These are phyloP conservation scores for Calliopum simillimum DNA, from an alignment of 2,888 invertebrate genomes.

Conservation along the genomic window DNA sequence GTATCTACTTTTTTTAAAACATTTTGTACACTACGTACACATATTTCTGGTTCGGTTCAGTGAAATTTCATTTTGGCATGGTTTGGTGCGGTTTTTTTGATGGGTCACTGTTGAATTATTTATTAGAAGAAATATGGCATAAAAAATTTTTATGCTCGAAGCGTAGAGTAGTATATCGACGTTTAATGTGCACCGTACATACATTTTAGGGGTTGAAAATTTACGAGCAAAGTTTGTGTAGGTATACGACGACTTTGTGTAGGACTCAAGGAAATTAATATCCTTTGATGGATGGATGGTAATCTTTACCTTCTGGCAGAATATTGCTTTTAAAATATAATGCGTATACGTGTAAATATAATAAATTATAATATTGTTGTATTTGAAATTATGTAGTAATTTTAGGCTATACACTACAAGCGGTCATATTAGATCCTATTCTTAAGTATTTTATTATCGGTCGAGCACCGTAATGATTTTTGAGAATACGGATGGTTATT, in stretches of 20 bases:
- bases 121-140: constrained; percentile 11
- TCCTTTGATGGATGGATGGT: background rate
- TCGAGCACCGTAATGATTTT: no score
- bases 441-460: no score
- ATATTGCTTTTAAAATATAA: background rate
- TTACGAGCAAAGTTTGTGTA: background rate
- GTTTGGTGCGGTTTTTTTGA: constrained; percentile 9
- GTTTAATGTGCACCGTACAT: background rate
- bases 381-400: constrained; percentile 1
- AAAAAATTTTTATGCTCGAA: background rate
- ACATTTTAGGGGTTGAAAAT: background rate
- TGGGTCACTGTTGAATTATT: constrained; percentile 21
- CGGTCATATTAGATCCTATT: background rate
- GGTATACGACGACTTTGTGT: no score
- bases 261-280: constrained; percentile 10
- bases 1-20: no score
- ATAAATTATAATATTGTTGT: background rate
- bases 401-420: background rate
- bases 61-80: background rate
- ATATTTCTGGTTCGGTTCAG: background rate
- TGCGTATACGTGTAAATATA: background rate
- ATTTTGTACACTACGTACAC: no score
- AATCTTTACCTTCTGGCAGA: constrained; percentile 5
- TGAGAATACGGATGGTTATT: no score
- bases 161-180: background rate